Conservation (phyloP, 2,888 invertebrate species). For the Lottia scabra region DNA sequence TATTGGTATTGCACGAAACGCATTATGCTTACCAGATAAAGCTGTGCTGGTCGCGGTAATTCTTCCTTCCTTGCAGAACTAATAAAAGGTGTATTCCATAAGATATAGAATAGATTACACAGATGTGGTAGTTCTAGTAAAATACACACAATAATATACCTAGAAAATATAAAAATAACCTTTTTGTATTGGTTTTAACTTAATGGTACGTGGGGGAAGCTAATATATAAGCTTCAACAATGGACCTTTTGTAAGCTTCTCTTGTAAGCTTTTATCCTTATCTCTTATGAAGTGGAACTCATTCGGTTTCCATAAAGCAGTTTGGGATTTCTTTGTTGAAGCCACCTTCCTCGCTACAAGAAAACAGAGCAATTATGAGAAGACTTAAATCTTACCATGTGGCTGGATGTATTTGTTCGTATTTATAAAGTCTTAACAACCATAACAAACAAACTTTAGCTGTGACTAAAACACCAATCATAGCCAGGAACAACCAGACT, state of each 20-base stretch:
- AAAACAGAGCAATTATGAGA: no score
- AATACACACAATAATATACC: slow-evolving; percentile 34
- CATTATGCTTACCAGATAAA: slow-evolving; percentile 20
- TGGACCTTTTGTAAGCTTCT: no score
- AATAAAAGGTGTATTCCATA: slow-evolving; percentile 43
- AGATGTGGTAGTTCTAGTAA: slow-evolving; percentile 31
- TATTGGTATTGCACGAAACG: background rate
- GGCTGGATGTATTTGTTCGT: slow-evolving; percentile 34
- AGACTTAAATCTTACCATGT: slow-evolving; percentile 25
- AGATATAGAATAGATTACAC: slow-evolving; percentile 26
- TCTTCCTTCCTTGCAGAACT: slow-evolving; percentile 18
- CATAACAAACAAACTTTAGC: slow-evolving; percentile 34
- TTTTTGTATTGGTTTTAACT: no score
- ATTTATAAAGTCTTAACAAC: slow-evolving; percentile 33
- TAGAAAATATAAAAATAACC: slow-evolving; percentile 1
- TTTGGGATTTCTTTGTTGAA: no score
- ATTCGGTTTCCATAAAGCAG: no score
- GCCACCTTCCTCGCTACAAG: no score
- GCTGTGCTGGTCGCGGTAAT: slow-evolving; percentile 19
- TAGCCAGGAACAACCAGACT: slow-evolving; percentile 31
- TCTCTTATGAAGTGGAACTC: no score
- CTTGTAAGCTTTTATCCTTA: no score
- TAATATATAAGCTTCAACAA: no score
- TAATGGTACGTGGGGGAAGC: no score
- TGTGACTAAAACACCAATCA: slow-evolving; percentile 28